phyloP scores from a whole-genome alignment of 2,797 vertebrate genomes.

The Eulemur mongoz region DNA sequence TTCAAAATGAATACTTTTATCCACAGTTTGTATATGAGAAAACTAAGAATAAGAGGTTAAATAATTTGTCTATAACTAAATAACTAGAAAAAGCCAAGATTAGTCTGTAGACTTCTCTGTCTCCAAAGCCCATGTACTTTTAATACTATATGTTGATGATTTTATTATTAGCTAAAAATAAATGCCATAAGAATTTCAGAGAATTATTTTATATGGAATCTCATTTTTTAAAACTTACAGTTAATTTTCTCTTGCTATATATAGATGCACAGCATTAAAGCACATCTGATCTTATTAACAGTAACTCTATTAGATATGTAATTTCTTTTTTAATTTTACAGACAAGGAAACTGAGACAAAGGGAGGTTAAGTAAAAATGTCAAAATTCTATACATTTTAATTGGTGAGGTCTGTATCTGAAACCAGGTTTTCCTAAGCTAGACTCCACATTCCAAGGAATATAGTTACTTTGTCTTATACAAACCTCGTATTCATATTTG shows the following conservation, averaged over 20 bases:
- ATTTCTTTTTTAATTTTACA: not conserved
- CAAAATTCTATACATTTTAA: not conserved
- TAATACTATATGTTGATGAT: not conserved
- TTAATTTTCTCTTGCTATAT: not conserved
- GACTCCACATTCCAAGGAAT: not conserved
- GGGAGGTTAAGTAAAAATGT: not conserved
- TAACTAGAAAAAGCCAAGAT: not conserved
- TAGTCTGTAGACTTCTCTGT: not conserved
- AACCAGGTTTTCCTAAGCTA: not conserved
- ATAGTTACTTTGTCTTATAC: not conserved
- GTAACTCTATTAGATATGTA: not conserved
- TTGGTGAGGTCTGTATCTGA: not conserved
- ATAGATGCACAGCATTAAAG: not conserved
- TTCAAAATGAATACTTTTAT: not conserved
- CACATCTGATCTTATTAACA: not conserved
- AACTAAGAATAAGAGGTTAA: not conserved
- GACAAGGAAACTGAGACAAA: not conserved
- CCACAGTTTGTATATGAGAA: not conserved
- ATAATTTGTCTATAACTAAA: not conserved
- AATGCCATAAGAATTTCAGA: not conserved
- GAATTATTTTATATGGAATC: not conserved
- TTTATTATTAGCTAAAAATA: slow-evolving; percentile 31
- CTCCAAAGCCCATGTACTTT: not conserved
- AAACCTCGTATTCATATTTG: not conserved
- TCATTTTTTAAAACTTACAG: not conserved